Conservation (phyloP, 2,888 invertebrate species). For the Urechis unicinctus region DNA sequence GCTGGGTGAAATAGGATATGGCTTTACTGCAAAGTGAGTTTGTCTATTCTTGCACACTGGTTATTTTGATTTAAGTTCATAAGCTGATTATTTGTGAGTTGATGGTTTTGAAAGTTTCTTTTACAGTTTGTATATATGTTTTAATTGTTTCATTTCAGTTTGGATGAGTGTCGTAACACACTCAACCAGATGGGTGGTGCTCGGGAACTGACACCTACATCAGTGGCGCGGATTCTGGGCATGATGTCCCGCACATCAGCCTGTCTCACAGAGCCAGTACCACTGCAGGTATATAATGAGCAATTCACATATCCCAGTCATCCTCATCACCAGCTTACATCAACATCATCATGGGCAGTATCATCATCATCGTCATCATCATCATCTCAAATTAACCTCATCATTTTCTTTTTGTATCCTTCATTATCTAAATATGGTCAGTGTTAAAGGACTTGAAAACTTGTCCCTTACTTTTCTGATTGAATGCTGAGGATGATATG, state of each 20-base stretch:
- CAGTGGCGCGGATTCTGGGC: constrained; percentile 65
- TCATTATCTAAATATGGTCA: too few relatives aligned
- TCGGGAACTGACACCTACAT: constrained; percentile 72
- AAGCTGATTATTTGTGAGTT: too few relatives aligned
- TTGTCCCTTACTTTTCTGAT: too few relatives aligned
- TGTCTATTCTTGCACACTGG: not conserved
- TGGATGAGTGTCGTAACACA: constrained; percentile 60
- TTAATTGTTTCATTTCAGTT: constrained; percentile 20
- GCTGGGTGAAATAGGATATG: constrained; percentile 85
- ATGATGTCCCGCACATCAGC: constrained; percentile 60
- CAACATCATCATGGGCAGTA: too few relatives aligned
- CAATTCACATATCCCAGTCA: too few relatives aligned
- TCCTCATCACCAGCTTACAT: too few relatives aligned
- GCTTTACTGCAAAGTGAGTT: constrained; percentile 64
- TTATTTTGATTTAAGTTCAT: too few relatives aligned
- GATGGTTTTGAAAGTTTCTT: not conserved
- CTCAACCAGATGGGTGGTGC: constrained; percentile 72
- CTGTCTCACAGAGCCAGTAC: constrained; percentile 61
- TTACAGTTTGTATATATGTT: not conserved
- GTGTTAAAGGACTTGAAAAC: too few relatives aligned
- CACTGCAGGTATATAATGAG: constrained; percentile 30
- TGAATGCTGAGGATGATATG: too few relatives aligned
- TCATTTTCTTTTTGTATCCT: too few relatives aligned
- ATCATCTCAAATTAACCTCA: too few relatives aligned
- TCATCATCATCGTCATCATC: too few relatives aligned